Evolutionary conservation across 2,888 invertebrate species (phyloP), one percentile per base, ranked within the genome.

Genomic region (Ochropleura plecta): DNA sequence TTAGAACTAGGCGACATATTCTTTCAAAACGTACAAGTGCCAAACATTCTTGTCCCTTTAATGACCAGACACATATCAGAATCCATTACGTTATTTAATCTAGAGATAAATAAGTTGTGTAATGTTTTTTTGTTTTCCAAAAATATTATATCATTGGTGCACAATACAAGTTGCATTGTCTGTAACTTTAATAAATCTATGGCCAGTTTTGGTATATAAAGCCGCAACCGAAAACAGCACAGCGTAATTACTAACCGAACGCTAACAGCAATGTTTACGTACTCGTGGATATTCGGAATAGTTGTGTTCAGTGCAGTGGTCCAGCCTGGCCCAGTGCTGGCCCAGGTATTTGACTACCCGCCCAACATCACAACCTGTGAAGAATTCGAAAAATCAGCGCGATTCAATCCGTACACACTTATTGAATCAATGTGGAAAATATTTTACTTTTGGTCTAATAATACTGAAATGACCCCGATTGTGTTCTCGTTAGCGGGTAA

Each of bases 401-500:
- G 85, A 51, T 95, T 95, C 79, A 91, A 92, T 76, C 93, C 94
- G 3, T 91, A 93, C 74, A 84, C 90, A 72, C 80, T 93, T 71
- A 86, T 95, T 69, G 93, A 93, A 80, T 90, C 93, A 14, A 88
- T 91, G 89, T 95, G 95, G 95, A 95, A 92, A 88, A 94, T 95
- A 88, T 93, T 95, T 84, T 95, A 94, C 84, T 95, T 92, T 81
- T 95, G 95, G 95, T 91, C 92, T 30, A 90, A 94, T 64, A 91
- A 86, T 48, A 91, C 92, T 18, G 94, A 95, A 88, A 73, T 92
- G 2, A 90, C 90, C 62, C 93, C 94, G 4, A 91, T 95, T 73
- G 87, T 92, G 76, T 95, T 95, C 85, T 90, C 93, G 8, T 79
- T 95, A 69, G 90, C 94, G 5, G 86, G 89, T 3, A 89, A 91